Conservation (phyloP, 2,113 vertebrate genomes). For the Columba livia region DNA sequence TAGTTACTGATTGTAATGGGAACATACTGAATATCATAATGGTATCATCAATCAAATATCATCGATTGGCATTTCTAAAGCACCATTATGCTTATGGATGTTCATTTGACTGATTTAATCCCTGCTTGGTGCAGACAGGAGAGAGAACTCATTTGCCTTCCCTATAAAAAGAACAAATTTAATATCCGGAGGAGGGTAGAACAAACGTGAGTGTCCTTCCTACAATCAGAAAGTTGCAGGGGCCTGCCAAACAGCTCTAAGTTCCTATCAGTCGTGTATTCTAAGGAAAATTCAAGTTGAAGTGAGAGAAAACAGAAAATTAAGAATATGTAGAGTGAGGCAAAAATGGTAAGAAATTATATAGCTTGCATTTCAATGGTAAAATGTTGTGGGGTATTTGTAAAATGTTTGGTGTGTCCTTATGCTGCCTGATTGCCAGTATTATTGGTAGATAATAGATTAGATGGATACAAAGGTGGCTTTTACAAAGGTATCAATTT, state of each 20-base stretch:
- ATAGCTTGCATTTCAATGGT: background rate
- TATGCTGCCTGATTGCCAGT: background rate
- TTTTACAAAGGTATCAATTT: background rate
- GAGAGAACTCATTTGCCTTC: background rate
- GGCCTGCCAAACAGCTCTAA: background rate
- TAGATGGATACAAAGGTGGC: background rate
- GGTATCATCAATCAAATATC: constrained; percentile 16
- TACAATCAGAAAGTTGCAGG: background rate
- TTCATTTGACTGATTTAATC: background rate
- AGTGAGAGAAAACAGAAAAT: background rate
- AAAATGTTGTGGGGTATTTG: background rate
- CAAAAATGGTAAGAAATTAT: background rate
- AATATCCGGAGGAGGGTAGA: background rate
- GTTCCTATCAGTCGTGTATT: background rate
- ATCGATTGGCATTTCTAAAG: constrained; percentile 6
- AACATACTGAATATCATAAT: constrained; percentile 16
- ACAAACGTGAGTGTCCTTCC: background rate
- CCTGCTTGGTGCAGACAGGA: background rate
- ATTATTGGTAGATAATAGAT: background rate
- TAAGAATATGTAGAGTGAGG: background rate
- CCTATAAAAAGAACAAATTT: background rate
- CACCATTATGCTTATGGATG: background rate
- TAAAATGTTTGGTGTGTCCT: background rate
- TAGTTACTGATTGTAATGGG: constrained; percentile 8
- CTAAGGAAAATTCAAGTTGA: background rate